A percentile compares a stretch with the other conserved stretches of the same genome.
Conservation (phyloP, 2,113 vertebrate genomes). For the Dromiciops gliroides region DNA sequence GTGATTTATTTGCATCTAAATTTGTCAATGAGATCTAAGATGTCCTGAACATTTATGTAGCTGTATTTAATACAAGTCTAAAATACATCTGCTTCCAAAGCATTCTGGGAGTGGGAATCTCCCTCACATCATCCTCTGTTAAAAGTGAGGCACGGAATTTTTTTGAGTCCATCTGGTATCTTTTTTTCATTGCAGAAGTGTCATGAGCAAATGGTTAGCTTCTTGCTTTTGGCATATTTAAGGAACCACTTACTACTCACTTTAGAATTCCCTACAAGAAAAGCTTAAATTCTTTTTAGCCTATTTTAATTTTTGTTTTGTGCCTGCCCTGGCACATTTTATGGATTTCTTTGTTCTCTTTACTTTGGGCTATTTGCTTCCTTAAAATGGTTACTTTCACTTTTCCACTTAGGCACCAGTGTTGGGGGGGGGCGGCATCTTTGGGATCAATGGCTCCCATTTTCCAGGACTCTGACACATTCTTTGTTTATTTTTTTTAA, state of each 20-base stretch:
- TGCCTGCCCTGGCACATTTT: background rate
- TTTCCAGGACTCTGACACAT: background rate
- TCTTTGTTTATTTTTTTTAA: background rate
- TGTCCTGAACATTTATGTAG: background rate
- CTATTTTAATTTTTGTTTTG: background rate
- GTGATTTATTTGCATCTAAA: background rate
- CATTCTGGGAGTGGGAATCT: slow-evolving; percentile 30
- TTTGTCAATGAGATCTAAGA: slow-evolving; percentile 44
- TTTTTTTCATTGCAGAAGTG: background rate
- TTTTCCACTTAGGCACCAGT: background rate
- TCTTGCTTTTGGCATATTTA: slow-evolving; percentile 32
- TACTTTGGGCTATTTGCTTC: background rate
- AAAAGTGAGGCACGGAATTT: slow-evolving; percentile 11
- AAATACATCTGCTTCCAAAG: slow-evolving; percentile 51
- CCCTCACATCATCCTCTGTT: slow-evolving; percentile 7
- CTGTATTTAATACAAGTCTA: background rate
- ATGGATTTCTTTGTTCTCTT: background rate
- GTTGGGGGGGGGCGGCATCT: background rate
- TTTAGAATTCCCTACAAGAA: background rate
- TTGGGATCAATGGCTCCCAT: background rate
- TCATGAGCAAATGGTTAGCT: background rate
- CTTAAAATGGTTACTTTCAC: background rate
- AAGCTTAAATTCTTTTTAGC: background rate
- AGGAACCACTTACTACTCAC: background rate
- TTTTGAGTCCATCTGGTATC: background rate